Conservation (phyloP, 2,797 vertebrate species). For the Prunella strophiata region DNA sequence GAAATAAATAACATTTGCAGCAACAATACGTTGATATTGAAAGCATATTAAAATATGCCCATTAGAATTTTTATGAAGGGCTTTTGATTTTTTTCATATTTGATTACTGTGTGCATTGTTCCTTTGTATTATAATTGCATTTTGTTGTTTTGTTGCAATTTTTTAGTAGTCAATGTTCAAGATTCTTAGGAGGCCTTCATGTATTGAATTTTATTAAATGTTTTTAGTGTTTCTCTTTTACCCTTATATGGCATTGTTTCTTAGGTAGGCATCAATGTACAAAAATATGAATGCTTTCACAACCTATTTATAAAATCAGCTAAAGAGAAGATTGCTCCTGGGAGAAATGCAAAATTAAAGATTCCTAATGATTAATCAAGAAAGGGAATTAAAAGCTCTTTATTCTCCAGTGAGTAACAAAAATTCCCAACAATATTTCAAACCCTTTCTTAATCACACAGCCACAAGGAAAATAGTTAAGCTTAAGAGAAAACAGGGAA, state of each 20-base stretch:
- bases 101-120: neutral
- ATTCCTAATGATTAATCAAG: neutral
- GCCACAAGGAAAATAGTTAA: neutral
- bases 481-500: neutral
- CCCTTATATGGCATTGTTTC: neutral
- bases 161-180: neutral
- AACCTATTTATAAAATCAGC: neutral
- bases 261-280: neutral
- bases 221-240: neutral
- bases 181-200: neutral
- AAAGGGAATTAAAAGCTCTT: neutral
- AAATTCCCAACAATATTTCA: neutral
- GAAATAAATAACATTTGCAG: neutral
- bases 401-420: neutral
- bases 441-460: neutral
- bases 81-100: neutral
- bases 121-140: neutral
- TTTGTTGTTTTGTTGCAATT: neutral
- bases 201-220: neutral
- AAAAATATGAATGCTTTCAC: neutral
- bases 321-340: neutral
- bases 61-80: neutral
- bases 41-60: neutral
- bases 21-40: neutral
- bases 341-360: neutral